These are phyloP conservation scores for Pachymerium ferrugineum DNA, from an alignment of 2,888 invertebrate genomes.

Conservation along the genomic window DNA sequence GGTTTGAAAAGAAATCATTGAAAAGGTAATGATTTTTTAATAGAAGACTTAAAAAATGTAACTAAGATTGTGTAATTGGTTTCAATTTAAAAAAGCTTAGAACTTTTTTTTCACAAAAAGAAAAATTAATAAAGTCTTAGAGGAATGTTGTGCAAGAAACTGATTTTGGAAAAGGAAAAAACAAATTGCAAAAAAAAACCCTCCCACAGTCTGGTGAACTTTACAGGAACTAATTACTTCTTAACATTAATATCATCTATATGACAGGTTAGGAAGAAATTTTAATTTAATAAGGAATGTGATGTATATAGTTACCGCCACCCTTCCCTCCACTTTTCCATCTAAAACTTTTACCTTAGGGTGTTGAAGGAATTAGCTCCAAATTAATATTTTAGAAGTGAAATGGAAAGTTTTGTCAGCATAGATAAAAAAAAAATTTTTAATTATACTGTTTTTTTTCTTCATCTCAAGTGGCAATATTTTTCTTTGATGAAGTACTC, in stretches of 20 bases:
- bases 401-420: background rate
- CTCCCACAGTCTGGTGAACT: background rate
- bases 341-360: background rate
- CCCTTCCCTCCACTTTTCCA: background rate
- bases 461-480: background rate
- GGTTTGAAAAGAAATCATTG: background rate
- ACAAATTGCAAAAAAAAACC: background rate
- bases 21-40: background rate
- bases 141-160: background rate
- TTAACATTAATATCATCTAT: constrained; percentile 27
- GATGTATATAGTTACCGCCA: background rate
- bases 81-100: background rate
- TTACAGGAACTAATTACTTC: constrained; percentile 7
- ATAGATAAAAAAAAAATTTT: background rate
- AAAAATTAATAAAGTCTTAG: constrained; percentile 14
- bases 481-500: constrained; percentile 1
- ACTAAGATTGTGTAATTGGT: constrained; percentile 22
- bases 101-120: background rate
- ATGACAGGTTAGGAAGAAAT: constrained; percentile 21
- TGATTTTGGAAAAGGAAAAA: background rate
- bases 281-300: constrained; percentile 22
- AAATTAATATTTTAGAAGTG: background rate
- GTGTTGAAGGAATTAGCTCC: constrained; percentile 6
- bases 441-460: background rate
- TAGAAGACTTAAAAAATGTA: constrained; percentile 11